Evolutionary conservation across 2,888 invertebrate species (phyloP).

Genomic region (Meloe dianella): DNA sequence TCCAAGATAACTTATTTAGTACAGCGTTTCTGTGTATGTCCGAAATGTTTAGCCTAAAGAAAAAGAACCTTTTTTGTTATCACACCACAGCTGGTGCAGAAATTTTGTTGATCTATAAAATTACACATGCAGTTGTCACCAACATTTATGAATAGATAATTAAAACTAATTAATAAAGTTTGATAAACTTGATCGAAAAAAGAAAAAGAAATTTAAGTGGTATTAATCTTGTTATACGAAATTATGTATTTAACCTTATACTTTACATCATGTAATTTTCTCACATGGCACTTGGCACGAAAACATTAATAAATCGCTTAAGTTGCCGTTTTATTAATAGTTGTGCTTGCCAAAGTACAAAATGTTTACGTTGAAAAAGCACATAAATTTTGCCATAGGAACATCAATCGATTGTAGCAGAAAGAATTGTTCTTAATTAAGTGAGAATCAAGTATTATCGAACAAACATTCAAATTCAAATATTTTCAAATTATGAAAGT

Average conservation of each 20-base stretch:
- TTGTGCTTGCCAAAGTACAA: too few relatives aligned
- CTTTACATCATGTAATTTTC: neutral
- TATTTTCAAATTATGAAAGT: constrained; percentile 12
- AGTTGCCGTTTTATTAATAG: too few relatives aligned
- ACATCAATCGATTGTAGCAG: neutral
- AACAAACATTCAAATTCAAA: constrained; percentile 26
- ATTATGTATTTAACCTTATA: too few relatives aligned
- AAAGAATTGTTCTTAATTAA: constrained; percentile 25
- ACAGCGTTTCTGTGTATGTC: neutral
- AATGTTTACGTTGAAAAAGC: too few relatives aligned
- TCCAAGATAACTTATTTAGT: constrained; percentile 29
- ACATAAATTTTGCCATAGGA: neutral
- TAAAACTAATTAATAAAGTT: neutral
- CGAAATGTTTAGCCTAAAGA: neutral
- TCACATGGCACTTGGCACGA: too few relatives aligned
- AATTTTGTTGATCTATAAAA: neutral
- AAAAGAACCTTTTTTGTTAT: neutral
- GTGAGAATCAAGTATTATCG: constrained; percentile 19
- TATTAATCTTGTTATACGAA: too few relatives aligned
- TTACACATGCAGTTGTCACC: neutral
- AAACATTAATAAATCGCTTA: too few relatives aligned
- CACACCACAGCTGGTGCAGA: neutral
- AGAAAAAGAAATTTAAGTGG: too few relatives aligned
- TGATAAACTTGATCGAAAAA: too few relatives aligned
- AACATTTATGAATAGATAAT: neutral